Base-by-base conservation (phyloP, 2,797 vertebrate species). In the Natrix natrix region DNA sequence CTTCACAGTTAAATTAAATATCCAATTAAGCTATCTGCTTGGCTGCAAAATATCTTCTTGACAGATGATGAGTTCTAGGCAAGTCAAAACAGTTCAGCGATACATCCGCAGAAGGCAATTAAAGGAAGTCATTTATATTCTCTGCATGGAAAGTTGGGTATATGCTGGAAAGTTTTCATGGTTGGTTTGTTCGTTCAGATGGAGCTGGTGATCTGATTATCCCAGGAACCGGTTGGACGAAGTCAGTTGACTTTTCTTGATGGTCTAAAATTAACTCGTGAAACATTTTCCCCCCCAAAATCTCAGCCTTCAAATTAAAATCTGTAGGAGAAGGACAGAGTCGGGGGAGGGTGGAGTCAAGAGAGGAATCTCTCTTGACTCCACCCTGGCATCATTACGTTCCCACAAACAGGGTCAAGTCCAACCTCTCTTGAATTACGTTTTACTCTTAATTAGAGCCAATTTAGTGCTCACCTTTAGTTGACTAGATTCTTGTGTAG, bases 11-110 rank as follows among this genome's bases (percentile, higher is more conserved):
- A 96, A 97, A 96, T 97, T 96, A 97, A 96, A 96, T 97, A 95
- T 96, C 93, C 95, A 97, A 97, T 97, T 97, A 97, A 97, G 96
- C 60, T 93, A 97, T 97, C 97, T 97, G 90, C 95, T 97, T 97
- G 94, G 86, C 96, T 98, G 96, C 96, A 96, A 95, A 97, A 60
- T 95, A 96, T 96, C 94, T 95, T 96, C 95, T 96, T 97, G 97
- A 97, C 96, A 97, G 96, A 97, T 94, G 95, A 93, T 97, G 97
- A 96, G 95, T 97, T 97, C 95, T 97, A 94, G 96, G 96, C 94
- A 97, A 97, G 96, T 97, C 96, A 96, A 95, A 93, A 96, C 92
- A 94, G 94, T 97, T 96, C 95, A 95, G 93, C 94, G 95, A 59
- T 94, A 94, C 86, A 92, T 97, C 97, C 96, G 96, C 95, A 94